Percentiles rank a stretch among this genome's conserved stretches.
Evolutionary conservation across 2,113 vertebrate genomes (phyloP).

Genomic region (Colistium nudipinnis): DNA sequence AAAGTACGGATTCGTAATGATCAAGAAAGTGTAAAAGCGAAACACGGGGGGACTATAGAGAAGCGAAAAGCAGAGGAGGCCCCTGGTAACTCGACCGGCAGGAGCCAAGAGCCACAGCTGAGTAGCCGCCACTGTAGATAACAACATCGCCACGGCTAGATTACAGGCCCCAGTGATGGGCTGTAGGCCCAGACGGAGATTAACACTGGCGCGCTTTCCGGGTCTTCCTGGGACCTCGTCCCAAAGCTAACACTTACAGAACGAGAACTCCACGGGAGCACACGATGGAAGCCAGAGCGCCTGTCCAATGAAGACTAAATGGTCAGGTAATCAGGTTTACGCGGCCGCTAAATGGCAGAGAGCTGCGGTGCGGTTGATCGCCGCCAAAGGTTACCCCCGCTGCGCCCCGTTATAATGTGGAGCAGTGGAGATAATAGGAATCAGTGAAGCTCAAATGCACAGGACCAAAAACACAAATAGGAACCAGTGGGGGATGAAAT

Average conservation of each 20-base stretch:
- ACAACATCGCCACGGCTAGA: constrained; percentile 52
- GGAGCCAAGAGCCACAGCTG: constrained; percentile 54
- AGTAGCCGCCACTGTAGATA: constrained; percentile 66
- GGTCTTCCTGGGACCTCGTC: constrained; percentile 67
- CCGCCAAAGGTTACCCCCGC: constrained; percentile 58
- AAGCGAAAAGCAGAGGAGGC: constrained; percentile 34
- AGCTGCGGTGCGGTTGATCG: constrained; percentile 46
- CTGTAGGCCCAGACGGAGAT: constrained; percentile 65
- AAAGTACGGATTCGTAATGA: constrained; percentile 1
- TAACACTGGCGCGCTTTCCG: constrained; percentile 50
- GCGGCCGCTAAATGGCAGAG: constrained; percentile 55
- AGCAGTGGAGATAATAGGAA: constrained; percentile 54
- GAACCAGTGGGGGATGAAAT: background rate
- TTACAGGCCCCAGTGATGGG: constrained; percentile 62
- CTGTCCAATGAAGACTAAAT: constrained; percentile 66
- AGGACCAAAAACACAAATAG: constrained; percentile 29
- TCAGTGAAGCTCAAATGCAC: constrained; percentile 40
- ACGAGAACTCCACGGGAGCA: constrained; percentile 61
- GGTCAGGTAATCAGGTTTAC: constrained; percentile 74
- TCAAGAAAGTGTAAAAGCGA: background rate
- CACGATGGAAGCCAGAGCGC: constrained; percentile 47
- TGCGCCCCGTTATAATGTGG: constrained; percentile 52
- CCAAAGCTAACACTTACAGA: constrained; percentile 62
- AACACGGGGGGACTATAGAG: background rate
- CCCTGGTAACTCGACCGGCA: constrained; percentile 19